Percentiles rank a stretch among this genome's conserved stretches.
phyloP scores from a whole-genome alignment of 2,888 invertebrate genomes.

The Ypsolopha scabrella region DNA sequence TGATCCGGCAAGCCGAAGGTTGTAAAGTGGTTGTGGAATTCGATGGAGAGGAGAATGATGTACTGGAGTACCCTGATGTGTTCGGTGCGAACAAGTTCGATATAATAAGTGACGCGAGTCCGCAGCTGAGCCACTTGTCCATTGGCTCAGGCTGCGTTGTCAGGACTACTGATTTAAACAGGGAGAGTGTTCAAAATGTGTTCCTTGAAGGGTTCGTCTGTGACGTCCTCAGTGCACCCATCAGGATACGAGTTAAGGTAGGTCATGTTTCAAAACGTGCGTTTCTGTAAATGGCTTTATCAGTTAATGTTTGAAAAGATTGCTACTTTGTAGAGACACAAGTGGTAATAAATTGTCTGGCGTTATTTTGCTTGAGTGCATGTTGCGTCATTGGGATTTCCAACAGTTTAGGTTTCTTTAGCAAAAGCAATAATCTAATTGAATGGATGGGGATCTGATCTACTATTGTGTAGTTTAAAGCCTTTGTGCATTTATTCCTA shows the following conservation, averaged over 20 bases:
- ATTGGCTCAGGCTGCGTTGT: constrained; percentile 87
- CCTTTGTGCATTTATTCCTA: too few relatives aligned
- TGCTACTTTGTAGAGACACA: too few relatives aligned
- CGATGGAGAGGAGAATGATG: constrained; percentile 80
- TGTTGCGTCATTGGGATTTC: too few relatives aligned
- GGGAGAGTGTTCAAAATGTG: constrained; percentile 75
- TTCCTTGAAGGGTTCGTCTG: constrained; percentile 89
- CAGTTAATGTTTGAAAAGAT: too few relatives aligned
- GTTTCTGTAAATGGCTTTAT: too few relatives aligned
- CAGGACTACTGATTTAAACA: constrained; percentile 69
- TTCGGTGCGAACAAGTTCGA: constrained; percentile 84
- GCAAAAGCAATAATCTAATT: too few relatives aligned
- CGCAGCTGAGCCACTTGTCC: constrained; percentile 84
- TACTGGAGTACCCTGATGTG: constrained; percentile 81
- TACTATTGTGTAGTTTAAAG: too few relatives aligned
- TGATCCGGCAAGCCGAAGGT: constrained; percentile 80
- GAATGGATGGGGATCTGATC: too few relatives aligned
- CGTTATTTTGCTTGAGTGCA: too few relatives aligned
- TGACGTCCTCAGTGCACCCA: constrained; percentile 57
- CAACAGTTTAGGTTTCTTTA: too few relatives aligned
- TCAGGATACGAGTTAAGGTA: constrained; percentile 62
- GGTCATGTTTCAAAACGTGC: constrained; percentile 14
- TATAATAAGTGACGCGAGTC: constrained; percentile 94
- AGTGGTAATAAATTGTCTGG: too few relatives aligned
- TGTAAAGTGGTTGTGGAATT: constrained; percentile 84